These are phyloP conservation scores for Eilema griseolum DNA, from an alignment of 2,888 invertebrate species.

Conservation along the genomic window DNA sequence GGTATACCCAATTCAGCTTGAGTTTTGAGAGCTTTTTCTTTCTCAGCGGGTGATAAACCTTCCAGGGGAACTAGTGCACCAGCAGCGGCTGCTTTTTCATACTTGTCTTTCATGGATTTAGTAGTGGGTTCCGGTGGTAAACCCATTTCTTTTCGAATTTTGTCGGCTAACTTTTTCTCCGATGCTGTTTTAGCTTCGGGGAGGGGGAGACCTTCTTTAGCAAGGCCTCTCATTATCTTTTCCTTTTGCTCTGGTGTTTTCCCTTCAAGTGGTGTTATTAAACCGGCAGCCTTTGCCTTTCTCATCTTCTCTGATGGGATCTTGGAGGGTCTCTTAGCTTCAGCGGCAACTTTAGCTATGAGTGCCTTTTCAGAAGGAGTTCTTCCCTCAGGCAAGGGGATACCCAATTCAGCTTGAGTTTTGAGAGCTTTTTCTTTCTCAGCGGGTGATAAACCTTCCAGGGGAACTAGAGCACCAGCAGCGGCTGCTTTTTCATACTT, in stretches of 20 bases:
- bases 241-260: conserved; percentile 48
- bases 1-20: no score
- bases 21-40: conserved; percentile 41
- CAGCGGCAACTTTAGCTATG: conserved; percentile 25
- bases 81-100: conserved; percentile 20
- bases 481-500: conserved; percentile 19
- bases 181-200: conserved; percentile 29
- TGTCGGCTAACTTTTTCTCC: conserved; percentile 20
- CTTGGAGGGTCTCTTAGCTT: conserved; percentile 25
- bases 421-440: conserved; percentile 35
- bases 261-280: conserved; percentile 34
- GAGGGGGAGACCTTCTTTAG: conserved; percentile 28
- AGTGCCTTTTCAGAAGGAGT: conserved; percentile 40
- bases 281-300: conserved; percentile 42
- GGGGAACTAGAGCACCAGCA: conserved; percentile 25
- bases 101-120: conserved; percentile 16
- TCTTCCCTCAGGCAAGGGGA: conserved; percentile 44
- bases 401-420: conserved; percentile 26
- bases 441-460: conserved; percentile 45
- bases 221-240: conserved; percentile 50
- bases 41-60: conserved; percentile 51
- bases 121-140: conserved; percentile 31
- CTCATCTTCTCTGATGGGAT: background rate
- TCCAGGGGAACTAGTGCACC: conserved; percentile 35
- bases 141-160: conserved; percentile 29